phyloP scores from a whole-genome alignment of 2,888 invertebrate genomes.

The Philhelius pedissequus region DNA sequence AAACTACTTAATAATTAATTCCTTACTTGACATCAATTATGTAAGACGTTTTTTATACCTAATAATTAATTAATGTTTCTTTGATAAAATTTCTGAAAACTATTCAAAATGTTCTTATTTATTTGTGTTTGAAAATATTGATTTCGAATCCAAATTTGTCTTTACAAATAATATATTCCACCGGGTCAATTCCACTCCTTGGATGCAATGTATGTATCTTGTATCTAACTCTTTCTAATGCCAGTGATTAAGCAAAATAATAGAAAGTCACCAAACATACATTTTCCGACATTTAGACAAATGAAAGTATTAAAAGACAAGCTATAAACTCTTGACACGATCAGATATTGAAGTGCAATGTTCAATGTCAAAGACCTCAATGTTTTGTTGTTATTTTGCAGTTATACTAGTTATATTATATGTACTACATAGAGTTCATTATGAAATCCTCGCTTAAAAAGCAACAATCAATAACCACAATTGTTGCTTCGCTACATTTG shows the following conservation, averaged over 20 bases:
- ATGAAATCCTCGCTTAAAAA: slow-evolving; percentile 33
- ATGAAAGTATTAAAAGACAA: slow-evolving; percentile 55
- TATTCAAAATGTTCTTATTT: too few relatives aligned
- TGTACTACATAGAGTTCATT: slow-evolving; percentile 1
- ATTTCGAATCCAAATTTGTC: too few relatives aligned
- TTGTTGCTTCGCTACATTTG: slow-evolving; percentile 11
- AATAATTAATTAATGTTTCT: too few relatives aligned
- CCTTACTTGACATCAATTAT: too few relatives aligned
- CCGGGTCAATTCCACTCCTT: slow-evolving; percentile 31
- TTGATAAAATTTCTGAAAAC: too few relatives aligned
- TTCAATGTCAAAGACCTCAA: slow-evolving; percentile 53
- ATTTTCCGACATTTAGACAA: slow-evolving; percentile 49
- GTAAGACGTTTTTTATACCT: too few relatives aligned
- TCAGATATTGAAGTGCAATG: slow-evolving; percentile 24
- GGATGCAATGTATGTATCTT: background rate
- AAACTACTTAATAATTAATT: too few relatives aligned
- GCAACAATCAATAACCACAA: slow-evolving; percentile 42
- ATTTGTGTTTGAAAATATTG: too few relatives aligned
- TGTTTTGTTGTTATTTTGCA: slow-evolving; percentile 28
- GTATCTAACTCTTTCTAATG: background rate
- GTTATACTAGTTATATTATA: slow-evolving; percentile 24
- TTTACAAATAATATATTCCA: too few relatives aligned
- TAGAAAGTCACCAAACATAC: slow-evolving; percentile 64
- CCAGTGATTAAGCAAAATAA: slow-evolving; percentile 33
- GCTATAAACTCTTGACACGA: background rate